Base-by-base conservation (phyloP, 1,140 invertebrate species). In the Heliconius congener region DNA sequence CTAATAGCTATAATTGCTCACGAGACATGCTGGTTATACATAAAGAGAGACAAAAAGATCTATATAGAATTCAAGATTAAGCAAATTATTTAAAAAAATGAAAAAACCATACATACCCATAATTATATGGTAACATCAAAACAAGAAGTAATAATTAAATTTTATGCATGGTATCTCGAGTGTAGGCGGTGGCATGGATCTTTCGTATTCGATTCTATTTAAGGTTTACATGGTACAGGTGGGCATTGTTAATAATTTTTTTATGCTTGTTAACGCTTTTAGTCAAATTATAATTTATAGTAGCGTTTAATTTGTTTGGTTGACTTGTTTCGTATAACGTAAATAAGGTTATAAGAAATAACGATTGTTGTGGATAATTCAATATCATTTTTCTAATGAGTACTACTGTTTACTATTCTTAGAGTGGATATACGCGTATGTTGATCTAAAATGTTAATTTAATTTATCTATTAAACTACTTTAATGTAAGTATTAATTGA, bases 161-260 rank as follows among this genome's bases (percentile, higher is more conserved):
- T 86, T 86, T 84, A 87, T 85, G 83, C 84, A 85, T 81, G 79
- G 55, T 82, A 78, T 82, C 77, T 85, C 50, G 74, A 57, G 81
- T 86, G 90, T 90, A 86, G 90, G 88, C 84, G 90, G 85, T 73
- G 79, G 75, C 78, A 80, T 83, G 82, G 79, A 84, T 88, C 85
- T 79, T 84, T 82, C 60, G 87, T 87, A 86, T 88, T 88, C 90
- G 82, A 88, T 92, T 87, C 90, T 91, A 88, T 93, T 88, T 93
- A 91, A 87, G 91, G 88, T 77, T 81, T 76, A 81, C 83, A 80
- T 84, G 80, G 80, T 83, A 83, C 77, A 85, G 76, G 85, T 86
- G 84, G 85, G 83, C 76, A 80, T 83, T 72, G 71, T 79, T 81
- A 78, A 73, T 81, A 81, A 77, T 78, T 79, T 82, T 74, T 78